Evolutionary conservation across 2,113 vertebrate species (phyloP).

Genomic region (Heptranchias perlo): DNA sequence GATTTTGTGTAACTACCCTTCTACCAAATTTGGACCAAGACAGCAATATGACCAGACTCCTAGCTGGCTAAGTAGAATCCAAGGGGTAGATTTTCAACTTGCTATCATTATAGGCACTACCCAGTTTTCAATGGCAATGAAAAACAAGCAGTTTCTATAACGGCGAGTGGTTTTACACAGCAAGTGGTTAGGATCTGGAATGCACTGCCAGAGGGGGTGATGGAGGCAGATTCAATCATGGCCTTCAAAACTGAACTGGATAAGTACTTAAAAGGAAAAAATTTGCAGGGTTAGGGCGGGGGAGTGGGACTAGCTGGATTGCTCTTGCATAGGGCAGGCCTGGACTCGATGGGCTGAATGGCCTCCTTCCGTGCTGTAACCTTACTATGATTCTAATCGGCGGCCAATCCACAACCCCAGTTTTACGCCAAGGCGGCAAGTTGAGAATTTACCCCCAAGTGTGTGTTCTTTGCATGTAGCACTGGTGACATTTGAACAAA

Average conservation of each 20-base stretch:
- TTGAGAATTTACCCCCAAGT: not conserved
- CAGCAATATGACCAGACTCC: not conserved
- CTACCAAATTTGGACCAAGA: not conserved
- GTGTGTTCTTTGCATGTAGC: not conserved
- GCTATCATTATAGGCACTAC: not conserved
- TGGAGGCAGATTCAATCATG: too few relatives aligned
- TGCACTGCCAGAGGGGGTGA: too few relatives aligned
- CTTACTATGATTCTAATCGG: too few relatives aligned
- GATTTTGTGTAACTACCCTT: not conserved
- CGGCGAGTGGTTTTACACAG: too few relatives aligned
- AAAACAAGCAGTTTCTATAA: not conserved
- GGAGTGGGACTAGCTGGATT: too few relatives aligned
- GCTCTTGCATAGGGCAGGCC: too few relatives aligned
- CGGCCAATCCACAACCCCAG: not conserved
- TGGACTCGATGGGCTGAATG: too few relatives aligned
- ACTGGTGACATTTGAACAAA: not conserved
- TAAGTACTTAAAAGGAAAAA: too few relatives aligned
- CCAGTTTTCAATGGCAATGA: not conserved
- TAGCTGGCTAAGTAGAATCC: not conserved
- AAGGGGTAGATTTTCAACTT: not conserved
- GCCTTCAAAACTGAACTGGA: too few relatives aligned
- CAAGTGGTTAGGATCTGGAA: too few relatives aligned
- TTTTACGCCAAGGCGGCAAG: not conserved
- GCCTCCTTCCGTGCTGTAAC: too few relatives aligned
- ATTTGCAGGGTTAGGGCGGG: too few relatives aligned